phyloP scores from a whole-genome alignment of 2,797 vertebrate genomes.

The Geotrypetes seraphini region DNA sequence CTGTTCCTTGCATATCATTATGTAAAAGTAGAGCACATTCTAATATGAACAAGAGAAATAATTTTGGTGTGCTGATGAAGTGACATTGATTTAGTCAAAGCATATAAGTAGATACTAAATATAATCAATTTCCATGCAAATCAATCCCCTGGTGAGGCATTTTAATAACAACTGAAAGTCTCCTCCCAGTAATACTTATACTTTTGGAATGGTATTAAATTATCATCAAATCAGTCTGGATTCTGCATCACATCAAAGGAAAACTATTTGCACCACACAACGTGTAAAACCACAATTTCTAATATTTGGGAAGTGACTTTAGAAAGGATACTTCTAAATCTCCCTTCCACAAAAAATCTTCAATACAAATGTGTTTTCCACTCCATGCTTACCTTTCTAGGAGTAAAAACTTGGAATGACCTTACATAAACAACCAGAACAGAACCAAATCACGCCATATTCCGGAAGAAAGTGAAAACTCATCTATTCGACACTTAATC shows the following conservation, averaged over 20 bases:
- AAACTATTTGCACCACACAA: conserved; percentile 14
- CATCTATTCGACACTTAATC: no score
- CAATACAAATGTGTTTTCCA: no score
- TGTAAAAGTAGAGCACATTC: conserved; percentile 18
- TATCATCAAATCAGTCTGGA: conserved; percentile 15
- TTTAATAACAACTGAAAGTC: conserved; percentile 24
- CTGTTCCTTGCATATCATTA: conserved; percentile 14
- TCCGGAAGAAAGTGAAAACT: no score
- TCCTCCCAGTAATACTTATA: conserved; percentile 15
- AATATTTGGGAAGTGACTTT: no score
- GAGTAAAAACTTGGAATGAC: no score
- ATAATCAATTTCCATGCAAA: conserved; percentile 38
- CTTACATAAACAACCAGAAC: no score
- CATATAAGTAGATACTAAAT: conserved; percentile 26
- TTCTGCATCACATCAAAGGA: conserved; percentile 6
- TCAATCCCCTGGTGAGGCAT: conserved; percentile 15
- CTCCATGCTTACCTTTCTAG: no score
- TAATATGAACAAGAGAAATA: conserved; percentile 16
- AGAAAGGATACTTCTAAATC: no score
- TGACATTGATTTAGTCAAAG: conserved; percentile 24
- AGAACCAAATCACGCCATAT: no score
- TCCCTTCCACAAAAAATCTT: no score
- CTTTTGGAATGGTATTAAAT: conserved; percentile 13
- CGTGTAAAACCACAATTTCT: conserved; percentile 4
- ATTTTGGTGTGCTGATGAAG: conserved; percentile 21